A percentile compares a stretch with the other conserved stretches of the same genome.
These are phyloP conservation scores for Alviniconcha marisindica DNA, from an alignment of 1,140 invertebrate genomes.

Conservation along the genomic window DNA sequence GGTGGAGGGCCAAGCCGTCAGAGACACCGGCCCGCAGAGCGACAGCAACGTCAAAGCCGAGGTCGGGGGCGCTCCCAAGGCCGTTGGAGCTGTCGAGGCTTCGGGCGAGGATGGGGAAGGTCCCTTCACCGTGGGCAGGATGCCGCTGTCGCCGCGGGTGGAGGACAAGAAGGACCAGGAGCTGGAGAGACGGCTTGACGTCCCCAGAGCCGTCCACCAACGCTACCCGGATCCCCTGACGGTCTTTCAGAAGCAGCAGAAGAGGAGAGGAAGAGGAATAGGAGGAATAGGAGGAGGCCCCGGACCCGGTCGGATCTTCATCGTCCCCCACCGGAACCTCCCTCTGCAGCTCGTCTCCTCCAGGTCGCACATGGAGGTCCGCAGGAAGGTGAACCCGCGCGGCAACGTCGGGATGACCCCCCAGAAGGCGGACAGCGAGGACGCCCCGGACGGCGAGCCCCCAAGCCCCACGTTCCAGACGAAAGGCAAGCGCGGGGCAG, in stretches of 20 bases:
- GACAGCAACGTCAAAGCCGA: neutral
- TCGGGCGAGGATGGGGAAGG: neutral
- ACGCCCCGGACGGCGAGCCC: neutral
- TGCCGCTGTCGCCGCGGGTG: neutral
- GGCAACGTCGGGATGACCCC: neutral
- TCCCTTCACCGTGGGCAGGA: neutral
- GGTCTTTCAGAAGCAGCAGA: neutral
- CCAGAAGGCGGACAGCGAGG: neutral
- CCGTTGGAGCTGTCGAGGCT: neutral
- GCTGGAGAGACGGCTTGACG: neutral
- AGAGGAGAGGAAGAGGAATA: too few relatives aligned
- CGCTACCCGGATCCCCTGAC: neutral
- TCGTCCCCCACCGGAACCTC: neutral
- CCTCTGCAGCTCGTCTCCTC: neutral
- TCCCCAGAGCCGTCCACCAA: neutral
- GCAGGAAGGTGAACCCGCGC: neutral
- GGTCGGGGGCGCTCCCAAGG: neutral
- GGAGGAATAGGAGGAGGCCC: too few relatives aligned
- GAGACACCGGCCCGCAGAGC: neutral
- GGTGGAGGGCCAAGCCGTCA: neutral
- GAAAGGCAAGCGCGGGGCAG: too few relatives aligned
- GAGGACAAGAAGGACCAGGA: neutral
- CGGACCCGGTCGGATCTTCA: too few relatives aligned
- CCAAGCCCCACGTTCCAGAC: neutral
- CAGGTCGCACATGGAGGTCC: neutral